A percentile compares a stretch with the other conserved stretches of the same genome.
Evolutionary conservation across 2,888 invertebrate genomes (phyloP).

Genomic region (Phymatocera aterrima): DNA sequence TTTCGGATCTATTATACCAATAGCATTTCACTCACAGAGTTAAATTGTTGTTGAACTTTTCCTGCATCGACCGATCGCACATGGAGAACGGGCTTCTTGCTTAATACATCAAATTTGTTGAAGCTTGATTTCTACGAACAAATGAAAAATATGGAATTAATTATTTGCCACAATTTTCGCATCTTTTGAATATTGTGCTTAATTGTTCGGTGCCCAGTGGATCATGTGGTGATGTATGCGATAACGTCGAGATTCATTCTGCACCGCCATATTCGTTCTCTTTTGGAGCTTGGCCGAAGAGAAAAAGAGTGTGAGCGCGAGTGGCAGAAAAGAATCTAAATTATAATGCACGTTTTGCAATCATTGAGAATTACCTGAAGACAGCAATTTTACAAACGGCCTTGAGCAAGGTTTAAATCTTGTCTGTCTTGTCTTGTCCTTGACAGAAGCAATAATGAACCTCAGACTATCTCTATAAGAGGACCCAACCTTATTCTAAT

Average conservation of each 20-base stretch:
- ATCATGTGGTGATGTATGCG: not conserved
- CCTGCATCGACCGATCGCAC: conserved; percentile 82
- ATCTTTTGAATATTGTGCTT: not conserved
- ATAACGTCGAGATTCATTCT: not conserved
- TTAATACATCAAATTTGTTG: conserved; percentile 85
- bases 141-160: not conserved
- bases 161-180: not conserved
- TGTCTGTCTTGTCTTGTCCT: not conserved
- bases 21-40: conserved; percentile 76
- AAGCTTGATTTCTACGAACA: conserved; percentile 84
- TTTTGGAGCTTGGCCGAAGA: not conserved
- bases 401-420: not conserved
- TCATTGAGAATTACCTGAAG: not conserved
- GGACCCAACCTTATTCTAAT: not conserved
- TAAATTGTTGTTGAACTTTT: conserved; percentile 83
- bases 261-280: not conserved
- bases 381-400: not conserved
- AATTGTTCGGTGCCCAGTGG: not conserved
- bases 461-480: not conserved
- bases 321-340: not conserved
- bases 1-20: not conserved
- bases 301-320: not conserved
- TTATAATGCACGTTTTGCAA: not conserved
- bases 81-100: conserved; percentile 82
- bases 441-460: not conserved